phyloP scores from a whole-genome alignment of 2,113 vertebrate genomes.

The Cynoglossus semilaevis region DNA sequence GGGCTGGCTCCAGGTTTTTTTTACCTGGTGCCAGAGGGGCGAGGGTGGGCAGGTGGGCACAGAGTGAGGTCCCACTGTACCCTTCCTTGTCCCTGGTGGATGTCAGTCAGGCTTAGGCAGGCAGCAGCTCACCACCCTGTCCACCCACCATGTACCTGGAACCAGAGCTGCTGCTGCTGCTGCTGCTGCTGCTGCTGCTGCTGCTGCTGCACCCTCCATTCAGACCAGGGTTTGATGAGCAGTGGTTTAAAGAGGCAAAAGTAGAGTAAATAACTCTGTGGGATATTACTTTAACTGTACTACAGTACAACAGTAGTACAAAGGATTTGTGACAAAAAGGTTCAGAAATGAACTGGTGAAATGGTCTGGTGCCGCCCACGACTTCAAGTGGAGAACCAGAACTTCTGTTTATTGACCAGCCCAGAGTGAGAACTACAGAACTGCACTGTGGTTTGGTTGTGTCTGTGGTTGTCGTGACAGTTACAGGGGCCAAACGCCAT shows the following conservation, averaged over 20 bases:
- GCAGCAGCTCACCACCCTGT: constrained; percentile 34
- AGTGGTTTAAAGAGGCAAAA: no score
- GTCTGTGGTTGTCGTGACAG: no score
- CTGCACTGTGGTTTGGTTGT: no score
- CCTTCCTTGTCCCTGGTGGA: constrained; percentile 57
- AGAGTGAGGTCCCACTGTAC: constrained; percentile 54
- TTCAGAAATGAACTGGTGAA: no score
- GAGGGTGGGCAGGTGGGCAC: constrained; percentile 69
- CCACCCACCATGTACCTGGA: constrained; percentile 18
- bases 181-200: not conserved
- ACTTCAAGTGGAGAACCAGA: no score
- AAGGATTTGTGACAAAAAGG: no score
- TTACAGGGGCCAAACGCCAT: no score
- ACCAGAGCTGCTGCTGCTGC: not conserved
- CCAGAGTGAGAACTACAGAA: no score
- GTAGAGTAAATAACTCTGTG: no score
- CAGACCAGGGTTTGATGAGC: not conserved
- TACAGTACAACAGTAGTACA: not conserved
- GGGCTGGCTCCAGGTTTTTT: constrained; percentile 60
- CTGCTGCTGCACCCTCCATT: not conserved
- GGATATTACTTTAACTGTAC: not conserved
- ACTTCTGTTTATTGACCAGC: no score
- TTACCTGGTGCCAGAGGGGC: constrained; percentile 51
- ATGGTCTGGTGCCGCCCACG: no score
- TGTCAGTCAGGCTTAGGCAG: constrained; percentile 63